phyloP scores from a whole-genome alignment of 2,113 vertebrate species.

The Climacteris rufus region DNA sequence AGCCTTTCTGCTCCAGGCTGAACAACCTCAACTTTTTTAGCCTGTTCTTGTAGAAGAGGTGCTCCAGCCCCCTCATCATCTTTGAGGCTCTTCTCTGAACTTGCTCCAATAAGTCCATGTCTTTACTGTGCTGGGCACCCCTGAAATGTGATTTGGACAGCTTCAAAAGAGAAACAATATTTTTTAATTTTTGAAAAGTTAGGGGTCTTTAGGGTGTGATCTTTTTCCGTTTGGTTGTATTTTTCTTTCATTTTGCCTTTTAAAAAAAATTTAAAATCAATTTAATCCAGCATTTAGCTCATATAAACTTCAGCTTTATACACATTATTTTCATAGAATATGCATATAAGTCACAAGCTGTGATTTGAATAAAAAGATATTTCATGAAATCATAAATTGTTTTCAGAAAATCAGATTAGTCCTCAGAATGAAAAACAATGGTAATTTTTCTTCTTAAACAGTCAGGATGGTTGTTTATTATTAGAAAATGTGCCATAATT shows the following conservation, averaged over 20 bases:
- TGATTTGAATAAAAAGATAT: background rate
- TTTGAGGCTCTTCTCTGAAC: background rate
- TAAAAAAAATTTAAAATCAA: background rate
- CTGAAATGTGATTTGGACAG: background rate
- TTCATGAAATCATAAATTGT: background rate
- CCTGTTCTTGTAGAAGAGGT: background rate
- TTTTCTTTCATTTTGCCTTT: background rate
- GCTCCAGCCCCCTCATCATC: background rate
- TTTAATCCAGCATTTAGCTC: background rate
- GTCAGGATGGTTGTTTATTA: background rate
- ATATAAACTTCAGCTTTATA: background rate
- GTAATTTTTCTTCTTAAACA: background rate
- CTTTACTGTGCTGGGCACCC: background rate
- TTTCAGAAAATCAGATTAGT: background rate
- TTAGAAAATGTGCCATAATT: background rate
- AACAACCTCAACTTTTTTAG: background rate
- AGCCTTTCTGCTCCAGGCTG: background rate
- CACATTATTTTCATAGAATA: background rate
- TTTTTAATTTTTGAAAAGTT: background rate
- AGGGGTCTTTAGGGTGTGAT: accelerated
- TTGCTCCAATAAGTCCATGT: background rate
- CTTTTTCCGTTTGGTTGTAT: background rate
- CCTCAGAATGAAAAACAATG: background rate
- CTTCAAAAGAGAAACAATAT: background rate
- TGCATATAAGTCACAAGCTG: background rate